Percentiles rank a stretch among this genome's conserved stretches.
phyloP scores from a whole-genome alignment of 1,140 invertebrate species.

The Tetragonula clypearis region DNA sequence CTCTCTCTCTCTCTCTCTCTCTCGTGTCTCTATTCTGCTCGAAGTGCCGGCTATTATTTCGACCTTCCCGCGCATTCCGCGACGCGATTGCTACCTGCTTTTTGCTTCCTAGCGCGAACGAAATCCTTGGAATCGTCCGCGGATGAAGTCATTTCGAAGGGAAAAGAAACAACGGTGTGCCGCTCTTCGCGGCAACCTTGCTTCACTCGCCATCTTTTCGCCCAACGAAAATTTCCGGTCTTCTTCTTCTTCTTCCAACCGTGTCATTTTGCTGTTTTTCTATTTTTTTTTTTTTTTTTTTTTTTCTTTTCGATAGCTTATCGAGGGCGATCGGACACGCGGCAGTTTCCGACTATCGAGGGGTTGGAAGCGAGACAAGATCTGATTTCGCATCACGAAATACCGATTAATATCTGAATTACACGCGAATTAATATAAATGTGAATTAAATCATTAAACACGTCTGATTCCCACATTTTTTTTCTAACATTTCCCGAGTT shows the following conservation, averaged over 20 bases:
- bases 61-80: conserved; percentile 62
- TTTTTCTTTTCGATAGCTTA: too few species aligned
- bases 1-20: too few species aligned
- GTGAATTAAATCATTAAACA: too few species aligned
- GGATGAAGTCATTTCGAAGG: conserved; percentile 65
- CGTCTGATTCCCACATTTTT: too few species aligned
- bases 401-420: too few species aligned
- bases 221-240: background rate
- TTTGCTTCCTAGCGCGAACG: conserved; percentile 59
- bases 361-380: too few species aligned
- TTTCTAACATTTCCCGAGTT: too few species aligned
- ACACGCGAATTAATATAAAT: too few species aligned
- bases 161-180: conserved; percentile 32
- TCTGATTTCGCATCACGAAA: too few species aligned
- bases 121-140: conserved; percentile 63
- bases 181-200: conserved; percentile 38
- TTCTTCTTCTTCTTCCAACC: background rate
- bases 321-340: background rate
- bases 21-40: background rate
- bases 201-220: conserved; percentile 8
- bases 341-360: too few species aligned
- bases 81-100: conserved; percentile 60
- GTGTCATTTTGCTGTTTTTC: background rate
- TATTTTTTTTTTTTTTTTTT: background rate
- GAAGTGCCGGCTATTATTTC: conserved; percentile 60